These are phyloP conservation scores for Carassius gibelio DNA, from an alignment of 2,113 vertebrate genomes.

Conservation along the genomic window DNA sequence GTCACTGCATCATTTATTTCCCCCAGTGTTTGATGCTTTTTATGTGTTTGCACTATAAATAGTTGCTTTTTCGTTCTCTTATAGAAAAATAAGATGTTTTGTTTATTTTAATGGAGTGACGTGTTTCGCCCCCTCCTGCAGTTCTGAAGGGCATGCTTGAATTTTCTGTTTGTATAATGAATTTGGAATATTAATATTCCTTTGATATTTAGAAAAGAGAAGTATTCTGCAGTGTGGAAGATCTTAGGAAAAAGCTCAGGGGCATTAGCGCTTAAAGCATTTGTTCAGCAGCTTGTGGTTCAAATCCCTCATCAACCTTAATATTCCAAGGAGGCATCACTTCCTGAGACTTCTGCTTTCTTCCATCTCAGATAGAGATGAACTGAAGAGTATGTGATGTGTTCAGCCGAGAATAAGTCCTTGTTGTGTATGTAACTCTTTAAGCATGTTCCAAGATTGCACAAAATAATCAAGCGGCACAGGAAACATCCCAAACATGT, in stretches of 20 bases:
- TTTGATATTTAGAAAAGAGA: conserved; percentile 26
- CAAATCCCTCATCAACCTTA: conserved; percentile 28
- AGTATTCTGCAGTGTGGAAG: background rate
- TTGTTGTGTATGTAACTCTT: background rate
- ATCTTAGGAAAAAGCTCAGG: conserved; percentile 9
- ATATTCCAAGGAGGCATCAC: background rate
- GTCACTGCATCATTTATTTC: conserved; percentile 27
- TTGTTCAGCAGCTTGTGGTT: background rate
- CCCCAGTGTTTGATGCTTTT: background rate
- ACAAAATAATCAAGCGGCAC: background rate
- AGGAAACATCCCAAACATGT: background rate
- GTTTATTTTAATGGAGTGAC: conserved; percentile 36
- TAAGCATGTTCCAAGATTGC: background rate
- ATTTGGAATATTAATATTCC: conserved; percentile 28
- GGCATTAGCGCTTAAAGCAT: conserved; percentile 15
- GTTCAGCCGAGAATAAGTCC: background rate
- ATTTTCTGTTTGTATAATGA: conserved; percentile 39
- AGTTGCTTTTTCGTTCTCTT: background rate
- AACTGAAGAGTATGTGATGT: background rate
- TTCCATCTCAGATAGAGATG: background rate
- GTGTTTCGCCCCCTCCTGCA: background rate
- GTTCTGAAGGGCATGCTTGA: conserved; percentile 29
- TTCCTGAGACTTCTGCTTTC: conserved; percentile 2
- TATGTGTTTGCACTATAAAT: conserved; percentile 3
- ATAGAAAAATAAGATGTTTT: background rate